Evolutionary conservation across 2,888 invertebrate genomes (phyloP), one percentile per base, ranked within the genome.

Genomic region (Rhagonycha fulva): DNA sequence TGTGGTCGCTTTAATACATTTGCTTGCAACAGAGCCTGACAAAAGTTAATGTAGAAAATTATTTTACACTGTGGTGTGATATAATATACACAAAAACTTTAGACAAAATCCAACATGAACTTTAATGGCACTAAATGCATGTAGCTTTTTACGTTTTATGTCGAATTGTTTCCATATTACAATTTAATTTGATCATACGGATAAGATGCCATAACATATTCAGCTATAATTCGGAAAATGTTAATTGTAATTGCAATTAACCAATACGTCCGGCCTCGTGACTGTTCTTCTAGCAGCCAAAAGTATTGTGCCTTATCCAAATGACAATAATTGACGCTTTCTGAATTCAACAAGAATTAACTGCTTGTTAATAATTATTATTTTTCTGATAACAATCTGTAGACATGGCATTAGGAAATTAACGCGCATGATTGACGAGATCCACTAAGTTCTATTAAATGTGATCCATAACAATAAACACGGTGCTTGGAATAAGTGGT

Each of bases 401-500:
- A 2, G 19, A 19, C 19, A 19, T 2, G 19, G 19, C 19, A 19
- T 23, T 61, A 28, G 30, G 68, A 24, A 76, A 76, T 76, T 76
- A 76, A 70, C 62, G 68, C 73, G 68, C 68, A 76, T 68, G 73
- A 63, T 70, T 76, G 74, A 74, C 74, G 71, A 67, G 71, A 74
- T 62, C 60, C 26, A 66, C 26, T 70, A 66, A 60, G 73, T 76
- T 74, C 71, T 68, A 76, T 74, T 74, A 77, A 77, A 61, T 68
- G 70, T 32, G 63, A 77, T 77, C 74, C 72, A 77, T 77, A 77
- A 77, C 74, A 77, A 77, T 77, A 77, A 77, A 77, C 77, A 77
- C 68, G 71, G 73, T 77, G 70, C 70, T 77, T 75, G 75, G 75
- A 75, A 77, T 72, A 75, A 77, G 77, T 75, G 76, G 76, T 74